A percentile compares a stretch with the other conserved stretches of the same genome.
Conservation (phyloP, 2,888 invertebrate genomes). For the Dascillus cervinus region DNA sequence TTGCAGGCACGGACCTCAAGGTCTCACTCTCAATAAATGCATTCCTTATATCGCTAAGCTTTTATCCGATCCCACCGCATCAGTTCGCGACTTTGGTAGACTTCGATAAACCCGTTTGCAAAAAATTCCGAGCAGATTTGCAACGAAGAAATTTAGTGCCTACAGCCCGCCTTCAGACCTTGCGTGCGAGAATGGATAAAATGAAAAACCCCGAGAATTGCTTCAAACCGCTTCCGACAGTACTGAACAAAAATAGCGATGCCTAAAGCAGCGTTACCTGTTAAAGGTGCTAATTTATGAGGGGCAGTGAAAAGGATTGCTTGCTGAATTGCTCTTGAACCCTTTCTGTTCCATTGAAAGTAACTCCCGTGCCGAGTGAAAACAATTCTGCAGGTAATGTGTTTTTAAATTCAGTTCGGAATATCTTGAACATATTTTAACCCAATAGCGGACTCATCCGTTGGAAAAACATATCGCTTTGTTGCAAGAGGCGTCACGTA, state of each 20-base stretch:
- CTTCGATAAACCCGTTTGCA: conserved; percentile 89
- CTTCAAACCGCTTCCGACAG: conserved; percentile 58
- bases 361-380: too few relatives aligned
- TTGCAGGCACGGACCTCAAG: conserved; percentile 75
- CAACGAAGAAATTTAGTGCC: conserved; percentile 73
- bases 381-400: too few relatives aligned
- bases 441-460: conserved; percentile 77
- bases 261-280: conserved; percentile 39
- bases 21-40: conserved; percentile 71
- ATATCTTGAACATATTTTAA: conserved; percentile 73
- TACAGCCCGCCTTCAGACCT: conserved; percentile 57
- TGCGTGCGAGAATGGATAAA: conserved; percentile 84
- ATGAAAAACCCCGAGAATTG: conserved; percentile 67
- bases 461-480: conserved; percentile 73
- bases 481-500: conserved; percentile 75
- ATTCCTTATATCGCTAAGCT: conserved; percentile 77
- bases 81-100: conserved; percentile 85
- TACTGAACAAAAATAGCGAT: conserved; percentile 32
- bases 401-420: too few relatives aligned
- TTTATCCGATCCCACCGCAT: conserved; percentile 77
- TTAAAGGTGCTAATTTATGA: conserved; percentile 30
- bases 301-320: conserved; percentile 39
- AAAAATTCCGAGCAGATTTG: conserved; percentile 74
- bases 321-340: too few relatives aligned
- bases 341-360: too few relatives aligned